A percentile compares a stretch with the other conserved stretches of the same genome.
phyloP scores from a whole-genome alignment of 2,888 invertebrate species.

The Erebia aethiops region DNA sequence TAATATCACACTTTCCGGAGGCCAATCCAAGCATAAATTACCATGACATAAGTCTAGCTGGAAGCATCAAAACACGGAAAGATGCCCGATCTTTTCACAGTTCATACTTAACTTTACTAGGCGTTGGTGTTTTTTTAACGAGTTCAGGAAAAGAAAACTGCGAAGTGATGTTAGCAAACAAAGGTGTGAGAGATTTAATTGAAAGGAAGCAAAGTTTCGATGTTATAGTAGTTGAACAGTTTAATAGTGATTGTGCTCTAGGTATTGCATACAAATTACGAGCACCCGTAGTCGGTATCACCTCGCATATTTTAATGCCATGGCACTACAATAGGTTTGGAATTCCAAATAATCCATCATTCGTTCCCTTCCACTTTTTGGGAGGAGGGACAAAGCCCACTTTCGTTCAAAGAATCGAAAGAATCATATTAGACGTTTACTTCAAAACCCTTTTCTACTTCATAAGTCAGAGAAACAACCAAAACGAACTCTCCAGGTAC shows the following conservation, averaged over 20 bases:
- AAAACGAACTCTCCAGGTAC: slow-evolving; percentile 62
- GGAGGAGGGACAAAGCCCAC: slow-evolving; percentile 71
- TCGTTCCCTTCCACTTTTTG: slow-evolving; percentile 78
- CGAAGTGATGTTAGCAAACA: slow-evolving; percentile 58
- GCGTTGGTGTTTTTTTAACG: slow-evolving; percentile 48
- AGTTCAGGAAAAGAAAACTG: slow-evolving; percentile 61
- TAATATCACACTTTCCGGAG: slow-evolving; percentile 85
- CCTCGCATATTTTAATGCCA: slow-evolving; percentile 84
- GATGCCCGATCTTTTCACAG: slow-evolving; percentile 50
- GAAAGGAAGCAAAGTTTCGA: slow-evolving; percentile 83
- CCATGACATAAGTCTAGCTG: slow-evolving; percentile 80
- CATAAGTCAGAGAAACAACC: slow-evolving; percentile 56
- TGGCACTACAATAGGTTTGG: slow-evolving; percentile 84
- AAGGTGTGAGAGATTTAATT: slow-evolving; percentile 64
- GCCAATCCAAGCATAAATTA: slow-evolving; percentile 78
- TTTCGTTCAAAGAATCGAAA: slow-evolving; percentile 64
- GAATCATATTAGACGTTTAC: slow-evolving; percentile 58
- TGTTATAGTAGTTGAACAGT: slow-evolving; percentile 86
- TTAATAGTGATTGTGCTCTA: slow-evolving; percentile 88
- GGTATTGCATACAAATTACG: slow-evolving; percentile 85
- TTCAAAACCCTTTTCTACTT: slow-evolving; percentile 56
- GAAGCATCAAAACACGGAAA: slow-evolving; percentile 53
- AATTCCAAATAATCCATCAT: slow-evolving; percentile 83
- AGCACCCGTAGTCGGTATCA: slow-evolving; percentile 84
- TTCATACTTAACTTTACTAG: slow-evolving; percentile 52